phyloP scores from a whole-genome alignment of 2,888 invertebrate genomes.

The Microplitis manilae region DNA sequence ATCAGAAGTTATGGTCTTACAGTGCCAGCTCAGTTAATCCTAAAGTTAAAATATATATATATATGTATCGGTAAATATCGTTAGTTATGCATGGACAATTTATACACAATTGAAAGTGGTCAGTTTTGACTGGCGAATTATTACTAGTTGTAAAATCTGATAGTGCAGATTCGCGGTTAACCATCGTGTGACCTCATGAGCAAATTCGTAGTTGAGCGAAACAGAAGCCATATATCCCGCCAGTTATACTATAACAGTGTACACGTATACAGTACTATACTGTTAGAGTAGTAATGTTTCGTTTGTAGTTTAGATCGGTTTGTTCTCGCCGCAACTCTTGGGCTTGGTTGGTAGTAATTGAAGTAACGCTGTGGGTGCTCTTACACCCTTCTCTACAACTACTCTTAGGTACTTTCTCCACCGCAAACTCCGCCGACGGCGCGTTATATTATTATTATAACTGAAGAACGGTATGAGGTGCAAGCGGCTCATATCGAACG shows the following conservation, averaged over 20 bases:
- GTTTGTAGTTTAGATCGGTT: conserved; percentile 26
- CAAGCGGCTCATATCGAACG: conserved; percentile 52
- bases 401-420: conserved; percentile 21
- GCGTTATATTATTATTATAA: conserved; percentile 59
- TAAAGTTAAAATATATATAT: background rate
- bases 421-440: conserved; percentile 55
- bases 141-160: background rate
- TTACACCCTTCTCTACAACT: conserved; percentile 36
- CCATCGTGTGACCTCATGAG: conserved; percentile 9
- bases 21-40: background rate
- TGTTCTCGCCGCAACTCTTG: conserved; percentile 44
- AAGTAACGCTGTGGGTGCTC: conserved; percentile 55
- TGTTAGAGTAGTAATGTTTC: background rate
- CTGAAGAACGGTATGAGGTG: conserved; percentile 40
- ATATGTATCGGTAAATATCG: background rate
- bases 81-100: background rate
- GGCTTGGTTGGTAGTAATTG: conserved; percentile 55
- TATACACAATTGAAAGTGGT: background rate
- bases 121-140: background rate
- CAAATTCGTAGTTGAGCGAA: background rate
- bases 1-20: background rate
- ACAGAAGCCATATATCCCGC: conserved; percentile 17
- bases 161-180: background rate
- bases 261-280: background rate
- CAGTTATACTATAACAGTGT: background rate